A percentile compares a stretch with the other conserved stretches of the same genome.
Conservation (phyloP, 2,797 vertebrate genomes). For the Pangasius larnaudii region DNA sequence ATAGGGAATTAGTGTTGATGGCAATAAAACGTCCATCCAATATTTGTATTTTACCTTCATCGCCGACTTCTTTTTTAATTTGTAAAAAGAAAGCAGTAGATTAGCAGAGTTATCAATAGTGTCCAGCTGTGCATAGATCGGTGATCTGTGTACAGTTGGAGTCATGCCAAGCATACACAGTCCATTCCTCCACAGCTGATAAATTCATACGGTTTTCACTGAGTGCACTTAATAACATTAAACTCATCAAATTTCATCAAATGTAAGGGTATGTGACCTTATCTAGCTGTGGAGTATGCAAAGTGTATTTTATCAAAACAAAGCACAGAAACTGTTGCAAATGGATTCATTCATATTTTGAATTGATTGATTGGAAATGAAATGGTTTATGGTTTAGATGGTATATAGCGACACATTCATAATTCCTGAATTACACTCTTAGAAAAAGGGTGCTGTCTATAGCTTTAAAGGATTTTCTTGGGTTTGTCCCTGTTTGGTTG, state of each 20-base stretch:
- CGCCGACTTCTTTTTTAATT: conserved; percentile 51
- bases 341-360: conserved; percentile 46
- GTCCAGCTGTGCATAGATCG: conserved; percentile 66
- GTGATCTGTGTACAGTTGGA: conserved; percentile 70
- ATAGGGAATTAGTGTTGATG: conserved; percentile 41
- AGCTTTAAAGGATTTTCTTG: neutral
- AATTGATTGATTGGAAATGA: neutral
- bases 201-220: neutral
- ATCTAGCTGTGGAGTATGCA: conserved; percentile 56
- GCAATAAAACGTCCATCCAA: conserved; percentile 16
- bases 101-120: conserved; percentile 47
- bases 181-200: conserved; percentile 62
- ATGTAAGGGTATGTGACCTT: conserved; percentile 6
- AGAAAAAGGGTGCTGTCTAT: neutral
- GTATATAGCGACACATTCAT: neutral
- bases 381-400: neutral
- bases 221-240: neutral
- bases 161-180: conserved; percentile 68
- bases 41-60: conserved; percentile 51
- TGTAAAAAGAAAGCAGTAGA: conserved; percentile 55
- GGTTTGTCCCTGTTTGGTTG: neutral
- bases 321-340: conserved; percentile 61
- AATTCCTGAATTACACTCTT: neutral
- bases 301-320: conserved; percentile 61
- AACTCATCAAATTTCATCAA: neutral